Base-by-base conservation (phyloP, 2,797 vertebrate species). In the Dermochelys coriacea region DNA sequence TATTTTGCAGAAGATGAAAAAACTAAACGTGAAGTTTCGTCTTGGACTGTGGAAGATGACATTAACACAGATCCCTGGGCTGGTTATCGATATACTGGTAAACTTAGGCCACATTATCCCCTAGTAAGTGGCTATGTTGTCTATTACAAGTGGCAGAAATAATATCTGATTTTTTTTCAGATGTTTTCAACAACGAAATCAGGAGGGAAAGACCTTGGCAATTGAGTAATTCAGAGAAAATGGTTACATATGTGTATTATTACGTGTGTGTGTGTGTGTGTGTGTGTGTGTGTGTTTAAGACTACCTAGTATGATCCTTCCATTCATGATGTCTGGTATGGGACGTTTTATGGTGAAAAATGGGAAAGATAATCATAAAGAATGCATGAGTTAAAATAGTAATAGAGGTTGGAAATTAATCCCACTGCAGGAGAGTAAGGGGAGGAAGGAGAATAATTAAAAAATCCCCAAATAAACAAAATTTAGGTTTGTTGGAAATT, bases 11-110 rank as follows among this genome's bases (percentile, higher is more conserved):
- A 99, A 98, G 99, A 99, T 93, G 99, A 99, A 96, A 99, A 99
- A 97, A 98, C 98, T 61, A 99, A 99, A 94, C 98, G 98, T 96
- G 99, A 99, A 91, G 96, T 98, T 78, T 98, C 98, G 68, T 98
- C 98, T 5, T 99, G 99, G 98, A 99, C 98, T 82, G 96, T 99
- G 91, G 99, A 99, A 97, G 99, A 98, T 12, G 99, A 99, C 18
- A 88, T 99, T 90, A 99, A 99, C 98, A 99, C 99, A 95, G 99
- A 99, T 96, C 99, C 99, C 6, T 99, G 99, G 99, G 98, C 99
- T 78, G 99, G 99, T 71, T 99, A 99, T 98, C 98, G 99, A 80
- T 99, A 99, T 83, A 99, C 99, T 57, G 99, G 99, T 57, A 99
- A 99, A 98, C 99, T 99, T 90, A 98, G 98, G 86, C 99, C 99